phyloP scores from a whole-genome alignment of 2,888 invertebrate species.

The Rugalucina vietnamica region DNA sequence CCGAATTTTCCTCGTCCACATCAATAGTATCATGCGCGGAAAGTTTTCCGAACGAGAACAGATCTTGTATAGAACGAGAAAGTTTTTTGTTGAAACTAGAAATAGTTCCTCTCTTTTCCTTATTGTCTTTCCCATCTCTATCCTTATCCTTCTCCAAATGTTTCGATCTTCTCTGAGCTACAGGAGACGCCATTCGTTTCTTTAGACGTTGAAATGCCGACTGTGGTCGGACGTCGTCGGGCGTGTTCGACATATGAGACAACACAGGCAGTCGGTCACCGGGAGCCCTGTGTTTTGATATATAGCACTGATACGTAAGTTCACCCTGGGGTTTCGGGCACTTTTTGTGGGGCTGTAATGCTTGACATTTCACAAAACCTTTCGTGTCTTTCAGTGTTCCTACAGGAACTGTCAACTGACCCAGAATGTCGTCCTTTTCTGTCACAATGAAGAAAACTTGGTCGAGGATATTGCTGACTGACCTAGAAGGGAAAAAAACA shows the following conservation, averaged over 20 bases:
- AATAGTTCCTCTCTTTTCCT: slow-evolving; percentile 60
- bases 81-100: slow-evolving; percentile 77
- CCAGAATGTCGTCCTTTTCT: slow-evolving; percentile 81
- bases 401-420: slow-evolving; percentile 77
- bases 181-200: slow-evolving; percentile 61
- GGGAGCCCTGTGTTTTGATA: slow-evolving; percentile 73
- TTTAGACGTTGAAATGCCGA: slow-evolving; percentile 60
- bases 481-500: slow-evolving; percentile 65
- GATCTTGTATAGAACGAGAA: slow-evolving; percentile 78
- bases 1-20: slow-evolving; percentile 63
- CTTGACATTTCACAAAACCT: slow-evolving; percentile 67
- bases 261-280: slow-evolving; percentile 59
- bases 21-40: slow-evolving; percentile 54
- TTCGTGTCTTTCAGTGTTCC: slow-evolving; percentile 70
- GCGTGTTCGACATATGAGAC: slow-evolving; percentile 33
- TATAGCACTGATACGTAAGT: slow-evolving; percentile 79
- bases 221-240: slow-evolving; percentile 43
- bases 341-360: slow-evolving; percentile 81
- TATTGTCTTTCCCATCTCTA: slow-evolving; percentile 47
- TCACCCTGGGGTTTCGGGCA: slow-evolving; percentile 80
- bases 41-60: slow-evolving; percentile 73
- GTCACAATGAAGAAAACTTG: slow-evolving; percentile 80
- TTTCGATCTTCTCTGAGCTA: slow-evolving; percentile 42
- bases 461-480: slow-evolving; percentile 71
- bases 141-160: slow-evolving; percentile 18